phyloP scores from a whole-genome alignment of 1,140 invertebrate species.

The Holcopasites calliopsidis region DNA sequence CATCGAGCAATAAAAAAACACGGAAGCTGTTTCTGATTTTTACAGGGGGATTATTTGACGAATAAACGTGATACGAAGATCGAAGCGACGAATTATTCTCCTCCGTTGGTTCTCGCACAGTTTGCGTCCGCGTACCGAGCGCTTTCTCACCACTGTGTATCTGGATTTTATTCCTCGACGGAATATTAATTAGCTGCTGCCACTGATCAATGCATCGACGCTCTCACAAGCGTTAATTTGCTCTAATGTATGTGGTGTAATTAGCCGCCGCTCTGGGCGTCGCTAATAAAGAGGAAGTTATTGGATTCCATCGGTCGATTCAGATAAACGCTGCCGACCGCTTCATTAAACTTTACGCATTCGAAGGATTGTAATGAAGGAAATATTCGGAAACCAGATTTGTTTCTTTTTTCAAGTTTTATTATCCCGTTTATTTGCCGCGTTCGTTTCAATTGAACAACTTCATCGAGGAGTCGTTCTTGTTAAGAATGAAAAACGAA shows the following conservation, averaged over 20 bases:
- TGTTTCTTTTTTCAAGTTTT: no score
- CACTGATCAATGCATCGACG: background rate
- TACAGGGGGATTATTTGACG: no score
- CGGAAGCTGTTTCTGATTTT: no score
- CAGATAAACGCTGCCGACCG: constrained; percentile 22
- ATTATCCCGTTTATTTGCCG: no score
- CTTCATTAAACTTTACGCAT: constrained; percentile 20
- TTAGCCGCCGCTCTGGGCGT: constrained; percentile 18
- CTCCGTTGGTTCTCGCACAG: background rate
- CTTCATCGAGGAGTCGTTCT: no score
- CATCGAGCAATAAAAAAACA: no score
- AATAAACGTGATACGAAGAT: no score
- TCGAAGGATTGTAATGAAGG: no score
- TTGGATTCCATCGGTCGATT: constrained; percentile 29
- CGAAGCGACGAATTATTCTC: background rate
- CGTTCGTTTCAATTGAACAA: no score
- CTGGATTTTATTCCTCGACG: background rate
- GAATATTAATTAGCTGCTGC: constrained; percentile 43
- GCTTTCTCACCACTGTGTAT: constrained; percentile 8
- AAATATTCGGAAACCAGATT: no score
- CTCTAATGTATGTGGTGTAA: constrained; percentile 29
- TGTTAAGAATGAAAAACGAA: no score
- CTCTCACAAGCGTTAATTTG: constrained; percentile 23
- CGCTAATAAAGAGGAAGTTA: constrained; percentile 39
- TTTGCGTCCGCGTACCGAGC: background rate